Conservation (phyloP, 2,888 invertebrate genomes). For the Eupithecia subumbrata region DNA sequence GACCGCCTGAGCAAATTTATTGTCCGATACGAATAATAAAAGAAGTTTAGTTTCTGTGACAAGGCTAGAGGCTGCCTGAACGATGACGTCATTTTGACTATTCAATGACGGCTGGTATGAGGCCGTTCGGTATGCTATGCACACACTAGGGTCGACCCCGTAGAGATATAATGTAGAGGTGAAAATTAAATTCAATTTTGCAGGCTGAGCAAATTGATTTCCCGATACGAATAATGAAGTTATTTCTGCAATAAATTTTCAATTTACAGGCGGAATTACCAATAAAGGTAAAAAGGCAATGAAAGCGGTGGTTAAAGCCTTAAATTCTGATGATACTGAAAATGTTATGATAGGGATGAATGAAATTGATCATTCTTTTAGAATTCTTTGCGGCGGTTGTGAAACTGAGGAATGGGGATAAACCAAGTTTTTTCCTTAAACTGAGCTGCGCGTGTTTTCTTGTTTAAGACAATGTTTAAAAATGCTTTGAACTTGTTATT, state of each 20-base stretch:
- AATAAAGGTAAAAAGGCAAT: constrained; percentile 31
- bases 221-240: constrained; percentile 37
- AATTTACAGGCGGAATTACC: constrained; percentile 32
- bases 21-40: constrained; percentile 33
- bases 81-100: constrained; percentile 74
- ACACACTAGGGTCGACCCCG: constrained; percentile 48
- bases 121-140: constrained; percentile 30
- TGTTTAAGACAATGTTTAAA: not conserved
- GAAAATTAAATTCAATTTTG: constrained; percentile 40
- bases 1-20: constrained; percentile 27
- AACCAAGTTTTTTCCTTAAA: not conserved
- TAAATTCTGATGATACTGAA: constrained; percentile 25
- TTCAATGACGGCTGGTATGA: constrained; percentile 62
- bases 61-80: constrained; percentile 65
- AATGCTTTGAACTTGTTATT: not conserved
- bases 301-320: constrained; percentile 28
- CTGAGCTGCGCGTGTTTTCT: not conserved
- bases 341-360: constrained; percentile 19
- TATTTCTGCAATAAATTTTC: constrained; percentile 34
- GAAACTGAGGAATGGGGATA: not conserved
- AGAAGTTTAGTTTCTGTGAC: constrained; percentile 74
- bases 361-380: not conserved
- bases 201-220: constrained; percentile 32
- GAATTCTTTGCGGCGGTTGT: not conserved
- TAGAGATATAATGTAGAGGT: constrained; percentile 34